Evolutionary conservation across 92 coral and sea anemone genomes (phyloP).

Genomic region (Palythoa caribaeorum): DNA sequence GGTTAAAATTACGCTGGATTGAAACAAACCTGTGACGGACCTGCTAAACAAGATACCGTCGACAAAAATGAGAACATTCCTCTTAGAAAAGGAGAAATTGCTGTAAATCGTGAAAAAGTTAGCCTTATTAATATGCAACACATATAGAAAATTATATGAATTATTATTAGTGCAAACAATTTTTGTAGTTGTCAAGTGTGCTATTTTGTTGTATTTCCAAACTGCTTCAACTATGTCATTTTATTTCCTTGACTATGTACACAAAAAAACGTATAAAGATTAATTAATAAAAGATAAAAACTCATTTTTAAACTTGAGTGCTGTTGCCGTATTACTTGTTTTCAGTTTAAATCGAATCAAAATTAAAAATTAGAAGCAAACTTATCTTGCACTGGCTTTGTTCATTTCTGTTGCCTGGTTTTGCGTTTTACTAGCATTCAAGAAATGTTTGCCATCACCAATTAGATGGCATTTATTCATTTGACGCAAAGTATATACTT

Average conservation of each 20-base stretch:
- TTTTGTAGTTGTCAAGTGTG: background rate
- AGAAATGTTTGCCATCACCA: background rate
- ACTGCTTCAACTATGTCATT: background rate
- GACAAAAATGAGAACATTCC: too few relatives aligned
- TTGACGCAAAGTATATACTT: background rate
- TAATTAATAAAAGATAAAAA: background rate
- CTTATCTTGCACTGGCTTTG: background rate
- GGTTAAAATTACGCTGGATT: slow-evolving; percentile 84
- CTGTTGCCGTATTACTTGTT: background rate
- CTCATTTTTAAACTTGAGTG: background rate
- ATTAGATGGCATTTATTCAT: background rate
- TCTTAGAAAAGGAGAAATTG: background rate
- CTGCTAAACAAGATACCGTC: background rate
- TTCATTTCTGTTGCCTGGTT: background rate
- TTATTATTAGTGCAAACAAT: background rate
- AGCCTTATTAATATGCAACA: background rate
- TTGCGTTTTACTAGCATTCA: background rate
- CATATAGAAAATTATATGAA: background rate
- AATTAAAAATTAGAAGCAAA: background rate
- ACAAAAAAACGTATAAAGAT: background rate
- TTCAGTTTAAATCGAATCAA: background rate
- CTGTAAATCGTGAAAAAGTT: background rate
- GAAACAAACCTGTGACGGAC: slow-evolving; percentile 74
- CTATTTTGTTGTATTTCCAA: background rate
- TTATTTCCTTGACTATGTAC: background rate